These are phyloP conservation scores for Lophura swinhoii DNA, from an alignment of 2,797 vertebrate species.

Conservation along the genomic window DNA sequence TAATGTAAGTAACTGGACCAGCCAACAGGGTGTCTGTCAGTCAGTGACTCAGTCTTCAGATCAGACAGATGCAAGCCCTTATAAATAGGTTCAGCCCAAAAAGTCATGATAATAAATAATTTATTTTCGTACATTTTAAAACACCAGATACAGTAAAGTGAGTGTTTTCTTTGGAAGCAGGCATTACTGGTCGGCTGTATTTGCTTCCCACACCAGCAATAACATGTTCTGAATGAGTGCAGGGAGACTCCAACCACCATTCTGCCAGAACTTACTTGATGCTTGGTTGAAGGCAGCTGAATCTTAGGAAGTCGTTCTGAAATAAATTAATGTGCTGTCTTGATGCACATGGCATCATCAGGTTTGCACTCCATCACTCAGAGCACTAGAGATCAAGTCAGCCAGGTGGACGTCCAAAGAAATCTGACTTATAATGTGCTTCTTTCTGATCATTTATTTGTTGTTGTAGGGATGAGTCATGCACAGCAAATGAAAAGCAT, in stretches of 20 bases:
- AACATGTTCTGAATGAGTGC: slow-evolving; percentile 44
- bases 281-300: slow-evolving; percentile 15
- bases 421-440: neutral
- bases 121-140: slow-evolving; percentile 48
- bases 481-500: neutral
- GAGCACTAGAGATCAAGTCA: neutral
- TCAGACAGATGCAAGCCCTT: slow-evolving; percentile 58
- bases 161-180: slow-evolving; percentile 63
- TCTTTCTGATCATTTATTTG: neutral
- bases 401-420: neutral
- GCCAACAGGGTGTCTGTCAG: slow-evolving; percentile 61
- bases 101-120: slow-evolving; percentile 70
- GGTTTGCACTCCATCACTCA: neutral
- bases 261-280: slow-evolving; percentile 10
- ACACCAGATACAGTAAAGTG: slow-evolving; percentile 43
- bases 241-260: slow-evolving; percentile 46
- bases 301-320: neutral
- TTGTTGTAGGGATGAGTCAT: neutral
- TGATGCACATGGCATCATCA: rapidly evolving
- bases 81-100: slow-evolving; percentile 63
- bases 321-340: neutral
- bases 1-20: slow-evolving; percentile 36
- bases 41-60: slow-evolving; percentile 64
- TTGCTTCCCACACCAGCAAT: slow-evolving; percentile 45
- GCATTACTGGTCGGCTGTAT: neutral